Evolutionary conservation across 1,140 invertebrate species (phyloP), one percentile per base, ranked within the genome.

Genomic region (Pseudomyrmex pallidus): DNA sequence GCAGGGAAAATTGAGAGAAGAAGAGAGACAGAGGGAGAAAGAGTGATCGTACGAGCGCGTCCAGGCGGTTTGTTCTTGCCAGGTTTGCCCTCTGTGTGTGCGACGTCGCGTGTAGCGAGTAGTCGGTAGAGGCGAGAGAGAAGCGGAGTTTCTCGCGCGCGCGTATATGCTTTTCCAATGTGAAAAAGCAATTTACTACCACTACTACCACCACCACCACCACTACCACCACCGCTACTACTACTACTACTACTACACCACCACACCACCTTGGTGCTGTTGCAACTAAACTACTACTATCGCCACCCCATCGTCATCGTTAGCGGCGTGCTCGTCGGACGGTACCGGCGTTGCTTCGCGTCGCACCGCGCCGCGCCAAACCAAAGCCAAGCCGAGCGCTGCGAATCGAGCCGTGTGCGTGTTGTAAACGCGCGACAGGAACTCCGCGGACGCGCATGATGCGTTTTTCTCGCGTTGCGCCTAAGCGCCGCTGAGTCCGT

Each of bases 131-230:
- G 78, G 59, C 87, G 70, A 87, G 85, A 87, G 86, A 87, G 86
- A 87, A 87, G 86, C 74, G 76, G 35, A 87, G 72, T 82, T 35
- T 35, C 35, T 35, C 35, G 35, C 82, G 59, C 85, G 85, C 85
- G 82, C 85, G 86, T 82, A 85, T 80, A 67, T 87, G 85, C 85
- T 87, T 87, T 85, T 87, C 54, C 86, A 82, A 87, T 87, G 86
- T 87, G 86, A 87, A 87, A 87, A 87, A 87, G 85, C 83, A 35
- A 35, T 35, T 35, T 35, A 35, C 35, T 35, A 35, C 35, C 35
- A 35, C 74, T 25, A 78, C 56, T 57, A 61, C 73, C 64, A 13
- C 62, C 9, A 63, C 70, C 59, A 72, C 84, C 77, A 83, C 80
- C 56, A 72, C 72, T 50, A 66, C 46, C 10, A 76, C 61, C 20